Conservation (phyloP, 2,888 invertebrate genomes). For the Exocentrus adspersus region DNA sequence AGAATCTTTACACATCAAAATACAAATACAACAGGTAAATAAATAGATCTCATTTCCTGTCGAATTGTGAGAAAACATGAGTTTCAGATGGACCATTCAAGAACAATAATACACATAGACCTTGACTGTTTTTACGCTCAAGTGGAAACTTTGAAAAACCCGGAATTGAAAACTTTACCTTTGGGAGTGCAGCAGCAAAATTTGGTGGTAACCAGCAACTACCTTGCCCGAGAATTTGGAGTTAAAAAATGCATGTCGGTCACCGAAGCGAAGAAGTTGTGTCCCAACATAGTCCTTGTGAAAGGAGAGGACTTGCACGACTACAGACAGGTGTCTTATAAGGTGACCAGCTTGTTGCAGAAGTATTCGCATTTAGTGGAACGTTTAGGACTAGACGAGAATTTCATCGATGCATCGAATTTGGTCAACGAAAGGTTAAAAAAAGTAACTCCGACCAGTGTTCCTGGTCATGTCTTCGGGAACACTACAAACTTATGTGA, state of each 20-base stretch:
- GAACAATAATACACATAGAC: conserved; percentile 82
- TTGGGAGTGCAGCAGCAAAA: conserved; percentile 87
- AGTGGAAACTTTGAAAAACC: conserved; percentile 82
- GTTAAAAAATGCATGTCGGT: conserved; percentile 82
- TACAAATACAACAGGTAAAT: background rate
- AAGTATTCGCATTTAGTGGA: conserved; percentile 80
- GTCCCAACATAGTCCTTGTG: conserved; percentile 79
- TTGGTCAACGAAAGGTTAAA: conserved; percentile 68
- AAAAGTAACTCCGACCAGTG: conserved; percentile 29
- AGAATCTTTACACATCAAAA: background rate
- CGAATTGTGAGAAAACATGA: background rate
- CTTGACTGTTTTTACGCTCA: conserved; percentile 89
- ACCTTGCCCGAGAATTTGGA: conserved; percentile 79
- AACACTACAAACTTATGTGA: conserved; percentile 68
- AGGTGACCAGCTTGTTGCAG: conserved; percentile 77
- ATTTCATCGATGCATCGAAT: conserved; percentile 82
- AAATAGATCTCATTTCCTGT: background rate
- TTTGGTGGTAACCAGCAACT: conserved; percentile 86
- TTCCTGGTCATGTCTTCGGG: conserved; percentile 69
- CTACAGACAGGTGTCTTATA: conserved; percentile 81
- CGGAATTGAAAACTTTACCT: conserved; percentile 73
- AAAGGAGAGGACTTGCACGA: conserved; percentile 86
- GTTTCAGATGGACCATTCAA: conserved; percentile 66
- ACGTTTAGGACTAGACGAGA: conserved; percentile 86
- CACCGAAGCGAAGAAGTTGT: conserved; percentile 77